These are phyloP conservation scores for Tamias sibiricus DNA, from an alignment of 2,113 vertebrate species.

Conservation along the genomic window DNA sequence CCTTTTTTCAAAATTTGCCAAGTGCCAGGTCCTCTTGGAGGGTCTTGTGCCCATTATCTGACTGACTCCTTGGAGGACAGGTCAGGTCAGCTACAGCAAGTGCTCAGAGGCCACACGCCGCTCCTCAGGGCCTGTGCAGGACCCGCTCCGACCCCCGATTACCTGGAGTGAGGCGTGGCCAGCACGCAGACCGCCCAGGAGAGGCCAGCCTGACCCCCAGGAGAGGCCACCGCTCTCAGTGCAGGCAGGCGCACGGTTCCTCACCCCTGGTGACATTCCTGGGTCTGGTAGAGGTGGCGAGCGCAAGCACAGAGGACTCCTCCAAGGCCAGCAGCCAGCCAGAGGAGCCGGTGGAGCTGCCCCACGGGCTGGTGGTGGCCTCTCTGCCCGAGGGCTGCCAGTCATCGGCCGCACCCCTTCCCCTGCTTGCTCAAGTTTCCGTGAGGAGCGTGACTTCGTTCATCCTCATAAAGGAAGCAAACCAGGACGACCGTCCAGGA, in stretches of 20 bases:
- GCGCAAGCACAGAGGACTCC: background rate
- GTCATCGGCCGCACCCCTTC: background rate
- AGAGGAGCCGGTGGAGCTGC: background rate
- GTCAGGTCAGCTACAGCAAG: background rate
- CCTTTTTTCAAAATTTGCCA: background rate
- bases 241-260: background rate
- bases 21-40: background rate
- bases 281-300: background rate
- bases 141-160: background rate
- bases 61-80: background rate
- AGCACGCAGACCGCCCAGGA: background rate
- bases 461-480: conserved; percentile 31
- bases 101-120: background rate
- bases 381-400: background rate
- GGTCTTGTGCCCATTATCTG: background rate
- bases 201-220: background rate
- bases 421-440: background rate
- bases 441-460: background rate
- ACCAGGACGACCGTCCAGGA: background rate
- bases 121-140: background rate
- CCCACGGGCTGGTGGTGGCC: background rate
- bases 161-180: background rate
- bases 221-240: background rate
- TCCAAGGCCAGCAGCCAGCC: background rate
- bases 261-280: background rate